Evolutionary conservation across 2,797 vertebrate genomes (phyloP).

Genomic region (Gymnopithys bicolor): DNA sequence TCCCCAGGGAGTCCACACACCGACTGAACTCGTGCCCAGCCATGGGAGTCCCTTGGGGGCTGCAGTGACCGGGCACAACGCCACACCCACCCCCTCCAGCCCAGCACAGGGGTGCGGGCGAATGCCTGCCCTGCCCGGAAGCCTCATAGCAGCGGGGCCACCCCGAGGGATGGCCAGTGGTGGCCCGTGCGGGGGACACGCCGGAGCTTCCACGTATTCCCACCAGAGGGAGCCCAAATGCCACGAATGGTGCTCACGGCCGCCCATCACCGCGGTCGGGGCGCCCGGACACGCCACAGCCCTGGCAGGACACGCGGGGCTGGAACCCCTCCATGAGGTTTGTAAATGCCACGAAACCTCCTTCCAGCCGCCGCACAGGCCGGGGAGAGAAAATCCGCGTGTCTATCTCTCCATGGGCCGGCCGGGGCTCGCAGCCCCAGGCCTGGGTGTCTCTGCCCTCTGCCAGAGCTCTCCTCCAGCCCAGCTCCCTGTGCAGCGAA

Average conservation of each 20-base stretch:
- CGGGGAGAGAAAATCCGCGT: accelerated
- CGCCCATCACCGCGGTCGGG: not conserved
- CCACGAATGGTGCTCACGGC: not conserved
- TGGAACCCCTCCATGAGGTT: not conserved
- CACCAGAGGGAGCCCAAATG: constrained; percentile 57
- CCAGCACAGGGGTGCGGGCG: not conserved
- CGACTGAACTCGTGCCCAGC: not conserved
- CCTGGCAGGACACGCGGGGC: not conserved
- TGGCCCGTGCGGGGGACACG: not conserved
- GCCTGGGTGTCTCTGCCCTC: accelerated
- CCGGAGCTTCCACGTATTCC: not conserved
- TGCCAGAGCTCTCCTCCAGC: not conserved
- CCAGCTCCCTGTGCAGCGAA: not conserved
- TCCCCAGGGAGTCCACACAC: not conserved
- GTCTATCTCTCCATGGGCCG: not conserved
- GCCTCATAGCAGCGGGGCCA: not conserved
- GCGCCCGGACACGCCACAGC: not conserved
- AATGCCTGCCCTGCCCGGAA: not conserved
- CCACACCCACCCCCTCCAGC: not conserved
- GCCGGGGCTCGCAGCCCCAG: not conserved
- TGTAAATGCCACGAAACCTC: not conserved
- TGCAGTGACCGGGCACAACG: not conserved
- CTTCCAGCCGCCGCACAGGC: not conserved
- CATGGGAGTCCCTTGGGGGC: not conserved
- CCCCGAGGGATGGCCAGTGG: too few relatives aligned